Evolutionary conservation across 1,140 invertebrate genomes (phyloP).

Genomic region (Pachyrhynchus sulphureomaculatus): DNA sequence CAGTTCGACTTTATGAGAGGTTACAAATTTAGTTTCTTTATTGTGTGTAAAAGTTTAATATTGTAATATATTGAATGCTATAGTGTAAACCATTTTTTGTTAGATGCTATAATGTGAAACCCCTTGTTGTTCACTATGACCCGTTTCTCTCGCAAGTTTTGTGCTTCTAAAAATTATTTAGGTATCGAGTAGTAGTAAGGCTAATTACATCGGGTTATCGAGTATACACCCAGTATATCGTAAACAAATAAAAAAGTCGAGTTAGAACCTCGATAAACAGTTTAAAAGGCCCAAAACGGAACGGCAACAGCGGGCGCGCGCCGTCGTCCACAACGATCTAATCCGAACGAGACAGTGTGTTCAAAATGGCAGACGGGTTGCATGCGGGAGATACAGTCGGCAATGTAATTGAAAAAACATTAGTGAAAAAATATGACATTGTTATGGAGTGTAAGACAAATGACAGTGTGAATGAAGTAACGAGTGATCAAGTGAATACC

Average conservation of each 20-base stretch:
- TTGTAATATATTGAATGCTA: too few species aligned
- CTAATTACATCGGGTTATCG: too few species aligned
- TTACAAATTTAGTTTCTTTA: too few species aligned
- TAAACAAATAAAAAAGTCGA: neutral
- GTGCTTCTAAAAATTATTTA: neutral
- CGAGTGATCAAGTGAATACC: conserved; percentile 38
- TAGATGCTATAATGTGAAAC: too few species aligned
- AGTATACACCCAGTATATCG: neutral
- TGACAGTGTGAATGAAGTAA: conserved; percentile 32
- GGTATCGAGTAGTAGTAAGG: neutral
- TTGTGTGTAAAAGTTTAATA: too few species aligned
- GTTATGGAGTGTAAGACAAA: conserved; percentile 32
- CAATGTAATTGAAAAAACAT: conserved; percentile 42
- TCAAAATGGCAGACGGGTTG: conserved; percentile 55
- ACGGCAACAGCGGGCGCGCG: conserved; percentile 33
- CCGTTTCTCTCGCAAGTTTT: neutral
- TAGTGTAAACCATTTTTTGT: too few species aligned
- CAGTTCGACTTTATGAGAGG: too few species aligned
- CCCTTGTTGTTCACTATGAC: too few species aligned
- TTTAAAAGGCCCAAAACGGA: conserved; percentile 2
- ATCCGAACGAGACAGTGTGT: conserved; percentile 42
- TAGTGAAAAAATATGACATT: conserved; percentile 38
- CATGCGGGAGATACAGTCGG: conserved; percentile 46
- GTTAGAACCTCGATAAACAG: neutral
- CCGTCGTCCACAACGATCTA: conserved; percentile 22